Evolutionary conservation across 1,140 invertebrate genomes (phyloP).

Genomic region (Cotesia vestalis): DNA sequence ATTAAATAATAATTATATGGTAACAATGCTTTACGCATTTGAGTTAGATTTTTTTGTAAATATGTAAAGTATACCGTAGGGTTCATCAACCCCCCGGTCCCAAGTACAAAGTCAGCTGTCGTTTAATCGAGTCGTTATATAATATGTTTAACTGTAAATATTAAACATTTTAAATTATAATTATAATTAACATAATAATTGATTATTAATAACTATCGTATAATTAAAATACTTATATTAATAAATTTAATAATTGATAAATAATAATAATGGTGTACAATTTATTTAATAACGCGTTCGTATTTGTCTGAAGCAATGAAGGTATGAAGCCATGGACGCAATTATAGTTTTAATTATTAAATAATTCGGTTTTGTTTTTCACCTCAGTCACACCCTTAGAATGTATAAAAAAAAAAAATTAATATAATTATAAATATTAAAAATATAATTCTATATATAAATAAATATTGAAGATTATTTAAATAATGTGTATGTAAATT

Average conservation of each 20-base stretch:
- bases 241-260: no score
- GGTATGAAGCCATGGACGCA: conserved; percentile 19
- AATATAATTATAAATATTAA: no score
- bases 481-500: no score
- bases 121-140: conserved; percentile 60
- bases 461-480: no score
- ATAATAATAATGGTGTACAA: no score
- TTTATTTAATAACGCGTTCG: conserved; percentile 11
- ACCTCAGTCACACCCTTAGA: no score
- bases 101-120: conserved; percentile 66
- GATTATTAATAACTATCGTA: background rate
- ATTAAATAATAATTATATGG: conserved; percentile 19
- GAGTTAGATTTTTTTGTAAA: conserved; percentile 52
- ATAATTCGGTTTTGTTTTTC: background rate
- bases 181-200: conserved; percentile 19
- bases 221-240: no score
- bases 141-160: conserved; percentile 42
- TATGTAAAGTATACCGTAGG: conserved; percentile 62
- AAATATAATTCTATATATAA: no score
- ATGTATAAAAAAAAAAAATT: no score
- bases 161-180: background rate
- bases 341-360: background rate
- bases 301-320: background rate
- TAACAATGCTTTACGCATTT: background rate
- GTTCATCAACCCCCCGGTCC: conserved; percentile 61